A percentile compares a stretch with the other conserved stretches of the same genome.
These are phyloP conservation scores for Cosmia trapezina DNA, from an alignment of 2,888 invertebrate genomes.

Conservation along the genomic window DNA sequence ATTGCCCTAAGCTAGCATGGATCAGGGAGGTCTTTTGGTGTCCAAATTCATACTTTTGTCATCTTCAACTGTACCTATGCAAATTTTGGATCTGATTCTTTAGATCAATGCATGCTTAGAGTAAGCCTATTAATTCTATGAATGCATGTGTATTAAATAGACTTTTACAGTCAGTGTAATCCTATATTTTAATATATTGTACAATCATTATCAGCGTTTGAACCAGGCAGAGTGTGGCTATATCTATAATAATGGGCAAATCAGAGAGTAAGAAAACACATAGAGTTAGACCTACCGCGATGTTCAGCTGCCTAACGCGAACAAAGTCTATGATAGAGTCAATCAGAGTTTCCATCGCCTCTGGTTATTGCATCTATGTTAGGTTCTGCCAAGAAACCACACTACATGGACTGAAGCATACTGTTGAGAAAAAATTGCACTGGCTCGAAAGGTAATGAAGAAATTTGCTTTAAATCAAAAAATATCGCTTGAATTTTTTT, in stretches of 20 bases:
- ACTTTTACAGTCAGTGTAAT: background rate
- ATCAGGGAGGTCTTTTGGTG: background rate
- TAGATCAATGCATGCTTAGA: background rate
- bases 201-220: constrained; percentile 11
- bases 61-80: background rate
- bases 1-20: background rate
- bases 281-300: constrained; percentile 73
- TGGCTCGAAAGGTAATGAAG: constrained; percentile 81
- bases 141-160: background rate
- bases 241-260: constrained; percentile 40
- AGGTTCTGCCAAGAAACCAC: constrained; percentile 84
- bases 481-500: constrained; percentile 41
- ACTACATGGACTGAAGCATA: constrained; percentile 86
- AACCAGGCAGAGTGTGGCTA: background rate
- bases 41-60: background rate
- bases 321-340: constrained; percentile 76
- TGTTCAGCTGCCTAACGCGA: constrained; percentile 78
- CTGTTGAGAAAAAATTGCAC: constrained; percentile 82
- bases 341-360: constrained; percentile 72
- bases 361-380: constrained; percentile 73
- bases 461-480: constrained; percentile 25
- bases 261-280: constrained; percentile 60
- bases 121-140: no score
- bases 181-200: background rate
- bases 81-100: background rate